These are phyloP conservation scores for Pseudoatta argentina DNA, from an alignment of 1,140 invertebrate species.

Conservation along the genomic window DNA sequence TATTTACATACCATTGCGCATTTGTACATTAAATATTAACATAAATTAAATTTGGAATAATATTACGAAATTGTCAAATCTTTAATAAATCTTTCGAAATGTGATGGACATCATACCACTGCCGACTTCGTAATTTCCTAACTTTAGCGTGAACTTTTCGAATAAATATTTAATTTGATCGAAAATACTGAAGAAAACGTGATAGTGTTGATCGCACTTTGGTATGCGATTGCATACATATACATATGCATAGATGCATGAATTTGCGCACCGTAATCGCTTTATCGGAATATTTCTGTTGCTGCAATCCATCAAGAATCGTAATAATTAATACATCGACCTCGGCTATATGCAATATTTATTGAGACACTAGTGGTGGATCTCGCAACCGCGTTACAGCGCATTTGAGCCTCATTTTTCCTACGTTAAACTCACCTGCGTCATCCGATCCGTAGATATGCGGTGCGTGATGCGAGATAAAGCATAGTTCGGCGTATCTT, in stretches of 20 bases:
- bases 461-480: constrained; percentile 53
- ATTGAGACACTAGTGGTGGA: constrained; percentile 20
- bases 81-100: constrained; percentile 16
- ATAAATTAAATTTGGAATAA: constrained; percentile 17
- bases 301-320: constrained; percentile 21
- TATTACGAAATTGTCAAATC: constrained; percentile 5
- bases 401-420: constrained; percentile 9
- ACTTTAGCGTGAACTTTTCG: constrained; percentile 18
- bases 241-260: background rate
- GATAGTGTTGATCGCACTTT: constrained; percentile 8
- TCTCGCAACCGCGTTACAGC: constrained; percentile 28
- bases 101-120: background rate
- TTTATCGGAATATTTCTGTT: constrained; percentile 37
- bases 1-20: background rate
- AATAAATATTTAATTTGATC: constrained; percentile 28
- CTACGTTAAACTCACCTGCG: constrained; percentile 40
- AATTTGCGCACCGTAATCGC: constrained; percentile 13
- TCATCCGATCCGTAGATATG: constrained; percentile 34
- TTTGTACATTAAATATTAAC: background rate
- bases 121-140: background rate
- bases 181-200: constrained; percentile 19
- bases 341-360: constrained; percentile 36
- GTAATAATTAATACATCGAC: constrained; percentile 40
- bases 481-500: constrained; percentile 44
- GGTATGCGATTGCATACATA: background rate